phyloP scores from a whole-genome alignment of 2,113 vertebrate species.

The Reinhardtius hippoglossoides region DNA sequence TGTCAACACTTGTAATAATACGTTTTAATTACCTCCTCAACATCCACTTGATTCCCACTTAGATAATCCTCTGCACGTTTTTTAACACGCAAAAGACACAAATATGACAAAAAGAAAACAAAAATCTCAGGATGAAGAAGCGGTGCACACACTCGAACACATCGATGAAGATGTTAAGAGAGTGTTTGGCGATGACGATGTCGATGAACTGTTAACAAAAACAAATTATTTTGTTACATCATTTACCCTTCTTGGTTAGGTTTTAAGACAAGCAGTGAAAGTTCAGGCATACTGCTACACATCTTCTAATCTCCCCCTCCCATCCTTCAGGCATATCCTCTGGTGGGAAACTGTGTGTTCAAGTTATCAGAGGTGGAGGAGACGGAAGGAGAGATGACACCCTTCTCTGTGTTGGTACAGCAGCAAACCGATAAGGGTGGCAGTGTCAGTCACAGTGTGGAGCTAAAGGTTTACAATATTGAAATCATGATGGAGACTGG shows the following conservation, averaged over 20 bases:
- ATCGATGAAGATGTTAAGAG: no score
- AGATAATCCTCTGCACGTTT: no score
- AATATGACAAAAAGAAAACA: no score
- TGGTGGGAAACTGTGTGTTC: conserved; percentile 42
- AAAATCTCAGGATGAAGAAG: no score
- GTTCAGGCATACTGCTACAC: background rate
- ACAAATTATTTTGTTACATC: no score
- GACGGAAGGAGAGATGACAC: background rate
- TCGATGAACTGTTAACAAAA: no score
- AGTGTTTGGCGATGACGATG: no score
- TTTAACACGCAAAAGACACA: no score
- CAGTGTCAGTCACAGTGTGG: background rate
- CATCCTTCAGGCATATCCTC: conserved; percentile 21
- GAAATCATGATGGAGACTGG: conserved; percentile 32
- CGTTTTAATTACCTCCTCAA: no score
- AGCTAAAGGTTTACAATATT: conserved; percentile 15
- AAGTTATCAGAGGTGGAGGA: conserved; percentile 18
- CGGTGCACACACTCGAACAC: no score
- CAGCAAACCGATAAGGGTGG: conserved; percentile 4
- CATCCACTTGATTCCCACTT: no score
- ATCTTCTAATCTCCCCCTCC: background rate
- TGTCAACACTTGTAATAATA: no score
- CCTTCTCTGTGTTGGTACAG: conserved; percentile 16
- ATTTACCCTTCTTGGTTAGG: background rate
- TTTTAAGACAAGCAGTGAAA: background rate